Percentiles rank a stretch among this genome's conserved stretches.
Evolutionary conservation across 2,113 vertebrate genomes (phyloP).

Genomic region (Albula goreensis): DNA sequence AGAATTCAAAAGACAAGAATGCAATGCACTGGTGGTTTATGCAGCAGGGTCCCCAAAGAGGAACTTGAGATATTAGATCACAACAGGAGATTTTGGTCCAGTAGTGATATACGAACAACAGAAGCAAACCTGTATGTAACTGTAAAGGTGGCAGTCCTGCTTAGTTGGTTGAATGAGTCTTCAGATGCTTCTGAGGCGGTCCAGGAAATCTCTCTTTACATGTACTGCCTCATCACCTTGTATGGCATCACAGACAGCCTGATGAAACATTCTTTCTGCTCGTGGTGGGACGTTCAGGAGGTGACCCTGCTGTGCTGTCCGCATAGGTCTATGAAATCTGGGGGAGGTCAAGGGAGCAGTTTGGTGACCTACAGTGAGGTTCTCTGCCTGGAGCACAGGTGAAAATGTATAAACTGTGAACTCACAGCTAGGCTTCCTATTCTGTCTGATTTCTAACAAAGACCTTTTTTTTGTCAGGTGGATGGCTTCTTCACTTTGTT

Average conservation of each 20-base stretch:
- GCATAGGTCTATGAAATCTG: background rate
- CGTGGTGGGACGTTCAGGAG: background rate
- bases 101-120: background rate
- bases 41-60: background rate
- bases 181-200: background rate
- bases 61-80: background rate
- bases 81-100: background rate
- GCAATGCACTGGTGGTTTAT: background rate
- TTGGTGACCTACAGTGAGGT: background rate
- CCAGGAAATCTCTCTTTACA: background rate
- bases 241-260: background rate
- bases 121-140: background rate
- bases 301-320: background rate
- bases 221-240: background rate
- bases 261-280: background rate
- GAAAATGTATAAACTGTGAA: background rate
- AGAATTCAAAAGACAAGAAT: background rate
- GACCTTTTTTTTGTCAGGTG: constrained; percentile 64
- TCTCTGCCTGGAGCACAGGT: background rate
- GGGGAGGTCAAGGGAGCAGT: background rate
- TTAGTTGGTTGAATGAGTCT: background rate
- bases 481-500: constrained; percentile 82
- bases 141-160: background rate
- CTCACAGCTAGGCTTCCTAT: background rate
- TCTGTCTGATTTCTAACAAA: background rate